A percentile compares a stretch with the other conserved stretches of the same genome.
phyloP scores from a whole-genome alignment of 2,797 vertebrate species.

The Anableps anableps region DNA sequence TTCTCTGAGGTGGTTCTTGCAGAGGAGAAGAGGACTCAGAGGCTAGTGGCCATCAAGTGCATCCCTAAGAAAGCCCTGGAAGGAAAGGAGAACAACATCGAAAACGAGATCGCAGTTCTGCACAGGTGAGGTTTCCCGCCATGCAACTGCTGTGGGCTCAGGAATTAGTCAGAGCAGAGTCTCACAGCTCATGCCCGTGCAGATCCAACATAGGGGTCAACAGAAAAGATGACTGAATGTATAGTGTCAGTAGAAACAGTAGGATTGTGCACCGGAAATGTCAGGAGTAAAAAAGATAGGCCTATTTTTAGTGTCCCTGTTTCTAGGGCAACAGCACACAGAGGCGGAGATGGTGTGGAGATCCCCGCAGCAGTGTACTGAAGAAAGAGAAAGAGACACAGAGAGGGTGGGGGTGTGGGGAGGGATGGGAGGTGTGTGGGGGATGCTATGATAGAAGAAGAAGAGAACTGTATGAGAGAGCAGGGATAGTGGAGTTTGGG shows the following conservation, averaged over 20 bases:
- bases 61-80: slow-evolving; percentile 95
- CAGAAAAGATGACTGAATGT: slow-evolving; percentile 72
- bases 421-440: slow-evolving; percentile 3
- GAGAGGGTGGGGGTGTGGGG: slow-evolving; percentile 48
- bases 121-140: slow-evolving; percentile 83
- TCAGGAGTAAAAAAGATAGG: slow-evolving; percentile 84
- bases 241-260: slow-evolving; percentile 79
- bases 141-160: background rate
- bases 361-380: slow-evolving; percentile 81
- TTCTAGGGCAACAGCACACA: slow-evolving; percentile 85
- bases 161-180: slow-evolving; percentile 16
- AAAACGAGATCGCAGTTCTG: slow-evolving; percentile 95
- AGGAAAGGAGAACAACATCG: slow-evolving; percentile 95
- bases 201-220: slow-evolving; percentile 58
- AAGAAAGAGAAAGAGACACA: slow-evolving; percentile 72
- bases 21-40: slow-evolving; percentile 90
- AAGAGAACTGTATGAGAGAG: slow-evolving; percentile 26
- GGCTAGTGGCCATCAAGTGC: slow-evolving; percentile 96
- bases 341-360: slow-evolving; percentile 81
- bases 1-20: slow-evolving; percentile 97
- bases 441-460: slow-evolving; percentile 9
- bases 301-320: slow-evolving; percentile 88
- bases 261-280: slow-evolving; percentile 83
- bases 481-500: slow-evolving; percentile 33
- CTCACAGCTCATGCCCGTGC: slow-evolving; percentile 1